A percentile compares a stretch with the other conserved stretches of the same genome.
These are phyloP conservation scores for Pristionchus japonicus DNA, from an alignment of 2,888 invertebrate species.

Conservation along the genomic window DNA sequence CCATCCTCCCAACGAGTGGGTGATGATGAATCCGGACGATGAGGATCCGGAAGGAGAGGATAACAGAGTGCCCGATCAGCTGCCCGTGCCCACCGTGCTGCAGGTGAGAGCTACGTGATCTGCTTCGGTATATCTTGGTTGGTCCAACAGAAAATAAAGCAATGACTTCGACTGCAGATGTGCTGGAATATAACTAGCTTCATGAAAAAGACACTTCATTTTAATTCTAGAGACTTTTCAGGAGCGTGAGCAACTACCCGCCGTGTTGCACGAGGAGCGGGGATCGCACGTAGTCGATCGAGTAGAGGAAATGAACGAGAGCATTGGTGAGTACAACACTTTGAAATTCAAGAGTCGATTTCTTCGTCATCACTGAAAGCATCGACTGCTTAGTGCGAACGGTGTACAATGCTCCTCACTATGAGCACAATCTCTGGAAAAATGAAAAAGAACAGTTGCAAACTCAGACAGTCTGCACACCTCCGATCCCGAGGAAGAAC, in stretches of 20 bases:
- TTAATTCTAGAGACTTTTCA: too few species aligned
- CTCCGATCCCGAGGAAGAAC: background rate
- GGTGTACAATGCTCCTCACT: too few species aligned
- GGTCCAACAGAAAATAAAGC: too few species aligned
- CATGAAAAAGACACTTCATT: background rate
- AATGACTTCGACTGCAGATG: too few species aligned
- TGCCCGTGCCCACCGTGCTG: background rate
- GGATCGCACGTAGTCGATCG: background rate
- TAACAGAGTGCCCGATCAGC: background rate
- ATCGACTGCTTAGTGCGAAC: too few species aligned
- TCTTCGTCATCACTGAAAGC: too few species aligned
- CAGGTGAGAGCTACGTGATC: background rate
- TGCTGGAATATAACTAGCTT: too few species aligned
- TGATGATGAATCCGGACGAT: conserved; percentile 42
- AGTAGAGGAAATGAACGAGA: background rate
- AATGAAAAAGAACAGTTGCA: too few species aligned
- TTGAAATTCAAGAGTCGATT: too few species aligned
- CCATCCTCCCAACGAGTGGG: conserved; percentile 8
- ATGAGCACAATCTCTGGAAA: too few species aligned
- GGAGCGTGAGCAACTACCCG: background rate
- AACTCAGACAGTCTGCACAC: background rate
- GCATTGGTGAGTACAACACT: background rate
- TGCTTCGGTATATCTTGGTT: too few species aligned
- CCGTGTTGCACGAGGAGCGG: background rate
- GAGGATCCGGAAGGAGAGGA: conserved; percentile 42